phyloP scores from a whole-genome alignment of 2,888 invertebrate genomes.

The Acleris emargana region DNA sequence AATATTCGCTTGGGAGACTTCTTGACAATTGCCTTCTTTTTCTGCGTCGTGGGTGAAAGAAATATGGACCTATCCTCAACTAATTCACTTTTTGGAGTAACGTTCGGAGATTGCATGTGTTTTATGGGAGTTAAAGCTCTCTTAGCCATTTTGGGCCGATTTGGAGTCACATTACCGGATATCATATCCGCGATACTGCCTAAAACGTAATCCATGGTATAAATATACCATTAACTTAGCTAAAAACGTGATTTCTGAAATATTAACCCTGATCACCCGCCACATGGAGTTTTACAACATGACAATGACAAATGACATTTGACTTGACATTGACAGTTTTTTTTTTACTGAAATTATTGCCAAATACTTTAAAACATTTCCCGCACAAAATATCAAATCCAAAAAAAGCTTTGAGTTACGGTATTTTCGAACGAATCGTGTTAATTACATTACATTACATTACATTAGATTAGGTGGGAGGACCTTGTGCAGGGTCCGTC shows the following conservation, averaged over 20 bases:
- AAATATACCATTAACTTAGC: slow-evolving; percentile 20
- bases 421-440: too few species aligned
- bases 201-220: slow-evolving; percentile 77
- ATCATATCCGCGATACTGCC: slow-evolving; percentile 85
- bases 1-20: slow-evolving; percentile 79
- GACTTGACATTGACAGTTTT: too few species aligned
- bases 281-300: slow-evolving; percentile 15
- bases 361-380: neutral
- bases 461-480: too few species aligned
- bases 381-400: too few species aligned
- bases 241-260: neutral
- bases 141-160: slow-evolving; percentile 73
- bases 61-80: slow-evolving; percentile 73
- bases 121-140: slow-evolving; percentile 74
- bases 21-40: slow-evolving; percentile 75
- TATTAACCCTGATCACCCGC: slow-evolving; percentile 6
- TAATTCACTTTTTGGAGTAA: slow-evolving; percentile 74
- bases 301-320: slow-evolving; percentile 11
- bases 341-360: neutral
- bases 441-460: too few species aligned
- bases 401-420: too few species aligned
- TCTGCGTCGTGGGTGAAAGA: slow-evolving; percentile 71
- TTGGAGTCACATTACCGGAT: slow-evolving; percentile 82
- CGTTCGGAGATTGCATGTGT: slow-evolving; percentile 72
- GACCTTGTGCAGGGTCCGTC: too few species aligned